phyloP scores from a whole-genome alignment of 1,140 invertebrate species.

The Doryteuthis pealeii region DNA sequence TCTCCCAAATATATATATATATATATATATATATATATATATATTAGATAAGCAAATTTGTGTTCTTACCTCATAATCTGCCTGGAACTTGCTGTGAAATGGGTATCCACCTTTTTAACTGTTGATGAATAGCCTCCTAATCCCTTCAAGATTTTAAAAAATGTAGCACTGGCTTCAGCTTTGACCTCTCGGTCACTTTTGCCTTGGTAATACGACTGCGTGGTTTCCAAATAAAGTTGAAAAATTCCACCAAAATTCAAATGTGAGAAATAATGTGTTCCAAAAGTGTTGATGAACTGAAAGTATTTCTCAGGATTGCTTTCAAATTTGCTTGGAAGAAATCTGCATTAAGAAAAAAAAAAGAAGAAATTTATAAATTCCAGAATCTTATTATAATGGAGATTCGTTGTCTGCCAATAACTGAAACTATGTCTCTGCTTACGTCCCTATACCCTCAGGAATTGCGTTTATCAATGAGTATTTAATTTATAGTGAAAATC shows the following conservation, averaged over 20 bases:
- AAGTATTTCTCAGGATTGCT: slow-evolving; percentile 12
- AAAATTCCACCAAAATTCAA: slow-evolving; percentile 26
- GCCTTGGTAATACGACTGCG: slow-evolving; percentile 11
- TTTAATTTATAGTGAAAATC: no score
- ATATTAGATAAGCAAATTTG: no score
- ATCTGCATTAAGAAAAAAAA: no score
- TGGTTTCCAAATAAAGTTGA: slow-evolving; percentile 14
- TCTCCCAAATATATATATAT: no score
- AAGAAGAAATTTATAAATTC: no score
- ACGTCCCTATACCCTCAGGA: no score
- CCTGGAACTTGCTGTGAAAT: slow-evolving; percentile 18
- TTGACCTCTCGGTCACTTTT: slow-evolving; percentile 16
- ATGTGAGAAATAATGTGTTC: slow-evolving; percentile 25
- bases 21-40: no score
- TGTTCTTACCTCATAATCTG: no score
- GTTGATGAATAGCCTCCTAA: slow-evolving; percentile 12
- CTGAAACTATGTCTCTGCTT: no score
- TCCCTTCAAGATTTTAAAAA: slow-evolving; percentile 21
- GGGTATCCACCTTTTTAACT: slow-evolving; percentile 12
- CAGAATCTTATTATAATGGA: no score
- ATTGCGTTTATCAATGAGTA: no score
- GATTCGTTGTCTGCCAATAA: no score
- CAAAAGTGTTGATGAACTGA: slow-evolving; percentile 23
- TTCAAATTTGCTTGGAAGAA: background rate
- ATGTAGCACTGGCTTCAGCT: slow-evolving; percentile 22